Percentiles rank a stretch among this genome's conserved stretches.
Evolutionary conservation across 2,113 vertebrate species (phyloP).

Genomic region (Cyrtonyx montezumae): DNA sequence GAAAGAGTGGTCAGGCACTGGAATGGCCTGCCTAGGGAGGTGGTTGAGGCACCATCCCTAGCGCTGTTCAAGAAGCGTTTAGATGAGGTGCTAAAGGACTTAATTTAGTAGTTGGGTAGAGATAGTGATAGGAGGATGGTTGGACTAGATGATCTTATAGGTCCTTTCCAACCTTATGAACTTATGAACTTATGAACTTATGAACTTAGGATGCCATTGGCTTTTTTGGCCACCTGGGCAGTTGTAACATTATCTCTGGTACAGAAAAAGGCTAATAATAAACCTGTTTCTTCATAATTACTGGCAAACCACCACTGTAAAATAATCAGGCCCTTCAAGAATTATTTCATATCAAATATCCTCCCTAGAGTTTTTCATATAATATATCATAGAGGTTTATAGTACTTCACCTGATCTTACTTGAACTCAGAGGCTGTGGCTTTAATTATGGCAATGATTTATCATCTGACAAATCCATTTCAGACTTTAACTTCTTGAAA

Average conservation of each 20-base stretch:
- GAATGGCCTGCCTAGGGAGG: too few species aligned
- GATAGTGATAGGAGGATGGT: too few species aligned
- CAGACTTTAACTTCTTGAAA: neutral
- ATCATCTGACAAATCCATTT: neutral
- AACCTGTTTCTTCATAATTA: neutral
- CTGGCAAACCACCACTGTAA: neutral
- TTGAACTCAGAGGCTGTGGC: neutral
- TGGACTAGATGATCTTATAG: too few species aligned
- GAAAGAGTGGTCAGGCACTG: too few species aligned
- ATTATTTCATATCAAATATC: neutral
- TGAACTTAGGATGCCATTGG: too few species aligned
- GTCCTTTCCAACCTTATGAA: too few species aligned
- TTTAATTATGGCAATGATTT: neutral
- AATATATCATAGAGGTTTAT: neutral
- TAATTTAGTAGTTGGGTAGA: too few species aligned
- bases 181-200: too few species aligned
- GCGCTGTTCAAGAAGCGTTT: too few species aligned
- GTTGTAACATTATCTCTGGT: neutral
- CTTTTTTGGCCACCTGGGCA: too few species aligned
- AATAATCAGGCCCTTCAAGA: neutral
- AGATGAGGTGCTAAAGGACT: too few species aligned
- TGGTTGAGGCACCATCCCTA: too few species aligned
- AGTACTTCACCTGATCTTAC: neutral
- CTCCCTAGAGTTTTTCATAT: neutral
- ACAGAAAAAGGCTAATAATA: neutral